Base-by-base conservation (phyloP, 2,797 vertebrate species). In the Arnoldichthys spilopterus region DNA sequence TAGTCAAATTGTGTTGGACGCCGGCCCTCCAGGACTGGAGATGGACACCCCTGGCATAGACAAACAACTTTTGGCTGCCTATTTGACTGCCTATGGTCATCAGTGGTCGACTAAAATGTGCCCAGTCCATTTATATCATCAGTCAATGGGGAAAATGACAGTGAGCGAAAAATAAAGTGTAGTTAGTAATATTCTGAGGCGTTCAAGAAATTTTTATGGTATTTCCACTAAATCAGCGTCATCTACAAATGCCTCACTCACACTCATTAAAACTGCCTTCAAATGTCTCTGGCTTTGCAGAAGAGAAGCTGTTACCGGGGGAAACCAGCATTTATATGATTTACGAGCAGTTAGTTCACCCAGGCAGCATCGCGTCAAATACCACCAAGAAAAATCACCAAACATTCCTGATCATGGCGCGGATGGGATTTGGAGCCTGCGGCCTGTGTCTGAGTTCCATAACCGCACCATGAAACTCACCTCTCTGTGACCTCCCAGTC, bases 401-500 rank as follows among this genome's bases (percentile, higher is more conserved):
- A 15, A 45, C 62, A 26, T 26, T 68, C 66, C 5, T 16, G 18
- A 34, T 30, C 26, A 16, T 34, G 2, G 15, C 47, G 62, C 56
- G n/a, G n/a, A n/a, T n/a, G n/a, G n/a, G n/a, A n/a, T n/a, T n/a
- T n/a, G n/a, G n/a, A 61, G 9, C 40, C 53, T 30, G 4, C 40
- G 30, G 26, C 26, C 26, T 24, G 53, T 73, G 67, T 12, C 62
- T 83, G 85, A 82, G 84, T 85, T 89, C 82, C 86, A 82, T 86
- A 83, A 78, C 81, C 68, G 56, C 64, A 75, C 85, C 62, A 85
- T 86, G 79, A 82, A 18, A 83, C 88, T 94, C 90, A 94, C 91
- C 93, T 92, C 90, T 92, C 82, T 51, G 61, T 93, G 92, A 94
- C 93, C 93, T 88, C 86, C 90, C 28, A 76, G 85, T 85, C 78